phyloP scores from a whole-genome alignment of 2,888 invertebrate genomes.

The Folsomia manolachei region DNA sequence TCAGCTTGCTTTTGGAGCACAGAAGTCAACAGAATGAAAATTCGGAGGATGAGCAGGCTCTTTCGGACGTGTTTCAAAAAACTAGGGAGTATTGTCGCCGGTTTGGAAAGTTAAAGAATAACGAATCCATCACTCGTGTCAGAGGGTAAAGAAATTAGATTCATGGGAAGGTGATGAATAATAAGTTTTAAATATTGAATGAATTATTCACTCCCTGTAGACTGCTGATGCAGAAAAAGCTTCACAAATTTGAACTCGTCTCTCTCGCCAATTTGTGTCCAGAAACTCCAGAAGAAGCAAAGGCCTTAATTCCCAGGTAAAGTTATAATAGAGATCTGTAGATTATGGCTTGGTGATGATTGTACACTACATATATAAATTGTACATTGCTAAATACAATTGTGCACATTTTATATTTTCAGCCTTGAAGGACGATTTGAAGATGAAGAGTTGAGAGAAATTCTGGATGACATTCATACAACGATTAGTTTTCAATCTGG shows the following conservation, averaged over 20 bases:
- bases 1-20: slow-evolving; percentile 93
- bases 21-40: slow-evolving; percentile 96
- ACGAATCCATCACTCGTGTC: slow-evolving; percentile 95
- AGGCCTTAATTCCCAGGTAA: slow-evolving; percentile 85
- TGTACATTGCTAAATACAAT: too few species aligned
- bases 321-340: too few species aligned
- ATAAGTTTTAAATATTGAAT: neutral
- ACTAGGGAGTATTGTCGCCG: slow-evolving; percentile 93
- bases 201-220: too few species aligned
- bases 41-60: slow-evolving; percentile 96
- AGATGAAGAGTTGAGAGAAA: slow-evolving; percentile 94
- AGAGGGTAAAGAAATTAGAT: slow-evolving; percentile 65
- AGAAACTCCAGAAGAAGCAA: slow-evolving; percentile 97
- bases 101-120: slow-evolving; percentile 96
- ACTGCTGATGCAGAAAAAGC: slow-evolving; percentile 85
- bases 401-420: slow-evolving; percentile 45
- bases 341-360: too few species aligned
- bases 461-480: slow-evolving; percentile 96
- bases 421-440: slow-evolving; percentile 94
- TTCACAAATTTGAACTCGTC: slow-evolving; percentile 97
- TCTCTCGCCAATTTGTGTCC: slow-evolving; percentile 98
- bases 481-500: slow-evolving; percentile 93
- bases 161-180: neutral
- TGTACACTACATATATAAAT: too few species aligned
- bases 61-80: slow-evolving; percentile 98